Evolutionary conservation across 2,113 vertebrate genomes (phyloP), one percentile per base, ranked within the genome.

Genomic region (Plecotus auritus): DNA sequence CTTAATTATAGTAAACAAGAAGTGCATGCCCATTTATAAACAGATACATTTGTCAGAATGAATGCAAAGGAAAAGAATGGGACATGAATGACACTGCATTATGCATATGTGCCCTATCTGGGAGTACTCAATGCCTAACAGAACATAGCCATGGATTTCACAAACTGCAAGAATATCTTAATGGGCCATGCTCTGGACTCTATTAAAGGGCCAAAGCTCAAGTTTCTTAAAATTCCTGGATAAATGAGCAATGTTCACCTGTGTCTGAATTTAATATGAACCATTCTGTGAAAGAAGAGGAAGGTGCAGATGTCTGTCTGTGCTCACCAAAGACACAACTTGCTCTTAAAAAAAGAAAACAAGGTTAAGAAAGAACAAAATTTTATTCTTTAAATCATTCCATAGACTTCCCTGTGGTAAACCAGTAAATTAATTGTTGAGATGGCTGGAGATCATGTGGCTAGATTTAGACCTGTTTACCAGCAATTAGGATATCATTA

Each of bases 381-480:
- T 96, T 97, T 95, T 37, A 72, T 97, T 59, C 88, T 97, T 97
- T 97, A 96, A 98, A 95, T 97, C 95, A 96, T 96, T 97, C 94
- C 94, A 82, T 95, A 93, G 7, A 69, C 95, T 98, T 97, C 94
- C 93, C 85, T 96, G 83, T 98, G 93, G 94, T 98, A 97, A 97
- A 93, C 90, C 97, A 97, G 93, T 97, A 96, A 97, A 97, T 97
- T 95, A 98, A 97, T 97, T 98, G 91, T 97, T 95, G 88, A 96
- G 77, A 93, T 90, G 66, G 97, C 96, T 96, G 96, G 96, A 97
- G 94, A 97, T 97, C 72, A 1, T 82, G 90, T 97, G 96, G 93
- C 96, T 97, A 69, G 92, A 96, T 97, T 96, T 97, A 96, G 90
- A 96, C 81, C 89, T 97, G 92, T 96, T 97, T 97, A 86, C 0